phyloP scores from a whole-genome alignment of 2,797 vertebrate genomes.

The Kryptopterus vitreolus region DNA sequence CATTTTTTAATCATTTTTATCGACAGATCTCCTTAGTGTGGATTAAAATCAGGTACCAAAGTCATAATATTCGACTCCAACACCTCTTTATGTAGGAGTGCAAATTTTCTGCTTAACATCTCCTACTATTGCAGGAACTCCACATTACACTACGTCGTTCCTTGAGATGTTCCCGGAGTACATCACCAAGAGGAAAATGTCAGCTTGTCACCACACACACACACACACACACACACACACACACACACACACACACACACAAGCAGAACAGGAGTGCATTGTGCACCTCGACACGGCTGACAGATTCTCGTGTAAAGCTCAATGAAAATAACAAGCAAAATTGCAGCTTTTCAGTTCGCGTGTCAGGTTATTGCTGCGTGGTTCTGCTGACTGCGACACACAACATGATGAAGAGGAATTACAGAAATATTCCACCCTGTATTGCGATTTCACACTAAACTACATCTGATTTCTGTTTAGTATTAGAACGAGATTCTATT shows the following conservation, averaged over 20 bases:
- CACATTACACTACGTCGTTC: not conserved
- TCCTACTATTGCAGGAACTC: not conserved
- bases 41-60: too few species aligned
- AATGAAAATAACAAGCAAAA: not conserved
- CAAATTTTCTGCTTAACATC: not conserved
- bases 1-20: too few species aligned
- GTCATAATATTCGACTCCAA: too few species aligned
- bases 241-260: not conserved
- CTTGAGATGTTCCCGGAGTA: not conserved
- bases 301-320: not conserved
- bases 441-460: not conserved
- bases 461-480: too few species aligned
- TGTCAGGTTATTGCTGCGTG: not conserved
- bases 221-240: not conserved
- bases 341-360: not conserved
- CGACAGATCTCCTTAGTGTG: too few species aligned
- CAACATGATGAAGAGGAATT: not conserved
- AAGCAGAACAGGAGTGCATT: not conserved
- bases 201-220: not conserved
- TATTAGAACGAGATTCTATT: slow-evolving; percentile 4
- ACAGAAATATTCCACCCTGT: not conserved
- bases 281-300: not conserved
- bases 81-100: too few species aligned
- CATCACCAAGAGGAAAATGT: not conserved
- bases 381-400: not conserved